Conservation (phyloP, 2,888 invertebrate genomes). For the Oasisia sp. region DNA sequence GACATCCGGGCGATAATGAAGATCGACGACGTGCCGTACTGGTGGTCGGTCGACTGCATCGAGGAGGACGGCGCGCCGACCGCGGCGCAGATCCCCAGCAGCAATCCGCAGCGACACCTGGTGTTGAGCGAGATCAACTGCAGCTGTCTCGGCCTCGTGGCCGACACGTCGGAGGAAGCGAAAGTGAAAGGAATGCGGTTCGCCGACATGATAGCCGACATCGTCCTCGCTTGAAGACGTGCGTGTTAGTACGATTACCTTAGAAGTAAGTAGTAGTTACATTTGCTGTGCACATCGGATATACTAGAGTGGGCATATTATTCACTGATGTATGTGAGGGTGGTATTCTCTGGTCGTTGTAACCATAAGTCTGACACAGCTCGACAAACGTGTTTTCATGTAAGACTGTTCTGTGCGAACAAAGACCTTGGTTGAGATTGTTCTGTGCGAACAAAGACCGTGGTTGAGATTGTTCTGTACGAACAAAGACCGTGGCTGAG, state of each 20-base stretch:
- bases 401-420: background rate
- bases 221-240: constrained; percentile 27
- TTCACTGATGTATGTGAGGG: background rate
- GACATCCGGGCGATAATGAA: constrained; percentile 32
- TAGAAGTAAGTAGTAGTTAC: background rate
- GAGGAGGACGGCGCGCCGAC: constrained; percentile 20
- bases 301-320: background rate
- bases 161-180: constrained; percentile 39
- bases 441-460: background rate
- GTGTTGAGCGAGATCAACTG: constrained; percentile 42
- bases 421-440: background rate
- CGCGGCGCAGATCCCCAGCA: constrained; percentile 34
- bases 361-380: background rate
- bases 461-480: background rate
- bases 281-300: background rate
- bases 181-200: constrained; percentile 38
- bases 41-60: background rate
- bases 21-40: background rate
- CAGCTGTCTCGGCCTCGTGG: constrained; percentile 37
- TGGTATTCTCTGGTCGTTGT: background rate
- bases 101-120: constrained; percentile 35
- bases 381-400: background rate
- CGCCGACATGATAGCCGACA: constrained; percentile 39
- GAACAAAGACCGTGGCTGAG: background rate
- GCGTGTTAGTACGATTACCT: background rate